Base-by-base conservation (phyloP, 2,113 vertebrate species). In the Lontra canadensis region DNA sequence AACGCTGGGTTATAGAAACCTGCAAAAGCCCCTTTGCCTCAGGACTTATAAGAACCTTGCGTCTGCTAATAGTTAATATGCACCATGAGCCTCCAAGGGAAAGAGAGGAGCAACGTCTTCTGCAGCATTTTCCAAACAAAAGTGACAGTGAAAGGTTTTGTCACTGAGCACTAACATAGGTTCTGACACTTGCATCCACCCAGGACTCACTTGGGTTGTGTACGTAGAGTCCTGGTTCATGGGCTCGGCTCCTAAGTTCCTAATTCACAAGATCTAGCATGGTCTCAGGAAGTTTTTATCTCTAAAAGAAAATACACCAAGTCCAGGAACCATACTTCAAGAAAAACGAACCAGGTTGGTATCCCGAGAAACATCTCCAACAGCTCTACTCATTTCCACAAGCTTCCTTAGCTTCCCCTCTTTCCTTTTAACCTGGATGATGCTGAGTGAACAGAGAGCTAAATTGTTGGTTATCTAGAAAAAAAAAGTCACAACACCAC, bases 71-170 rank as follows among this genome's bases (percentile, higher is more conserved):
- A 17, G 25, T 25, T n/a, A 12, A 57, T 23, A 17, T 1, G 2
- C 26, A 34, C 49, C 15, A 4, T 52, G 83, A 63, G 74, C 25
- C 23, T 76, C 31, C 17, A 21, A 39, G 36, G 15, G 44, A 69
- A 76, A 11, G 23, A 25, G 13, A 20, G 18, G 42, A 1, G 11
- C 4, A 17, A 3, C 4, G 6, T 0, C 1, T 36, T 39, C 59
- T 39, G 34, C 4, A 17, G 57, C 88, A 36, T n/a, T 78, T 93
- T 84, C 81, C 80, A 59, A 87, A 74, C 42, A 34, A 12, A 39
- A 18, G 14, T 61, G 59, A 74, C 9, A n/a, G 36, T 23, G 25
- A 55, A 52, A 47, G 0, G 1, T 65, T 83, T 90, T 23, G 61
- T 4, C 76, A 23, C 34, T 39, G 21, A 74, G n/a, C 12, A 59